A percentile compares a stretch with the other conserved stretches of the same genome.
Evolutionary conservation across 2,797 vertebrate genomes (phyloP).

Genomic region (Botia kubotai): DNA sequence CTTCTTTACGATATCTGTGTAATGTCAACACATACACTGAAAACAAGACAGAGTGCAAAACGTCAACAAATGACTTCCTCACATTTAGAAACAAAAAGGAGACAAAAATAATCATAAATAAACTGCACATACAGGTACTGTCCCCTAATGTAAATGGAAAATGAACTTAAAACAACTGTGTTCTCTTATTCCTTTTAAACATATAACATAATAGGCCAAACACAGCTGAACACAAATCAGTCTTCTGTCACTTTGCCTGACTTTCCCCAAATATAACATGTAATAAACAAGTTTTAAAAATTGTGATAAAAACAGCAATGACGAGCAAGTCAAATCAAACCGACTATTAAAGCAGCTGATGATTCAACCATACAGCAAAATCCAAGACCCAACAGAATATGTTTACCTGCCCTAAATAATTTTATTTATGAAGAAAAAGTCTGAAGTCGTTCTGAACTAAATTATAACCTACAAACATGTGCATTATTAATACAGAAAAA

Average conservation of each 20-base stretch:
- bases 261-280: not conserved
- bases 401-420: not conserved
- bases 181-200: too few species aligned
- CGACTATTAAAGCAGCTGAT: conserved; percentile 27
- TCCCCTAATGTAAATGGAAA: too few species aligned
- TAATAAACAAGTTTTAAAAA: not conserved
- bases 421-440: not conserved
- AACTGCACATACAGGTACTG: not conserved
- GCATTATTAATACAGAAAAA: too few species aligned
- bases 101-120: not conserved
- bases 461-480: not conserved
- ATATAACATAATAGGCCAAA: too few species aligned
- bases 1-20: not conserved
- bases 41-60: conserved; percentile 2
- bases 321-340: not conserved
- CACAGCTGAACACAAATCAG: not conserved
- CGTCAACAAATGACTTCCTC: conserved; percentile 16
- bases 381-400: not conserved
- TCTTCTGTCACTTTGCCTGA: not conserved
- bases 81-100: conserved; percentile 15
- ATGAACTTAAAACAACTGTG: too few species aligned
- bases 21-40: not conserved
- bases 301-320: conserved; percentile 3
- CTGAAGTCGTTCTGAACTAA: not conserved
- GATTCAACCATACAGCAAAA: conserved; percentile 15